Evolutionary conservation across 1,140 invertebrate species (phyloP).

Genomic region (Doryteuthis pealeii): DNA sequence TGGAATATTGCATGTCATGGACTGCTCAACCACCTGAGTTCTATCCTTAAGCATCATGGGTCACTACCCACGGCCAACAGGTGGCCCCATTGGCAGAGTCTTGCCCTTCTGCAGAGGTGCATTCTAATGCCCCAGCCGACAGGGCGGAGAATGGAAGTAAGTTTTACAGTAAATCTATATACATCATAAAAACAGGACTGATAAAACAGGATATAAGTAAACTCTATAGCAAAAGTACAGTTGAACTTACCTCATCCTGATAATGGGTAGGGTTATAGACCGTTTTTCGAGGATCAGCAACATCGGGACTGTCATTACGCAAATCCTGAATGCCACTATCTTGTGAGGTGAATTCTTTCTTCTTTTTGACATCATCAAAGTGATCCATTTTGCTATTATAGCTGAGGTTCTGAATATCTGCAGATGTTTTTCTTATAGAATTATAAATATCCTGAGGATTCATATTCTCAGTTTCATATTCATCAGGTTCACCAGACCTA

Average conservation of each 20-base stretch:
- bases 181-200: too few species aligned
- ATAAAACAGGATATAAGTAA: too few species aligned
- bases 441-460: conserved; percentile 81
- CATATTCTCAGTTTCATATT: conserved; percentile 69
- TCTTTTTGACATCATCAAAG: conserved; percentile 57
- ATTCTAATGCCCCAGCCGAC: too few species aligned
- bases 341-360: conserved; percentile 80
- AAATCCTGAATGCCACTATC: conserved; percentile 82
- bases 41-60: too few species aligned
- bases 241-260: conserved; percentile 43
- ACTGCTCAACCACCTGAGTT: too few species aligned
- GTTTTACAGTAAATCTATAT: too few species aligned
- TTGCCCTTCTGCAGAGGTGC: too few species aligned
- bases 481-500: conserved; percentile 42
- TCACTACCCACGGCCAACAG: too few species aligned
- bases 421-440: conserved; percentile 84
- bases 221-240: too few species aligned
- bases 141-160: too few species aligned
- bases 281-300: conserved; percentile 33
- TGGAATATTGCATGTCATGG: too few species aligned
- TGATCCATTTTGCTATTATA: conserved; percentile 65
- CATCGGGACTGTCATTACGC: conserved; percentile 62
- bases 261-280: conserved; percentile 52
- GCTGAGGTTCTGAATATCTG: conserved; percentile 89
- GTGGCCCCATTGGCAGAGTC: too few species aligned